phyloP scores from a whole-genome alignment of 2,888 invertebrate species.

The Protodeltote pygarga region DNA sequence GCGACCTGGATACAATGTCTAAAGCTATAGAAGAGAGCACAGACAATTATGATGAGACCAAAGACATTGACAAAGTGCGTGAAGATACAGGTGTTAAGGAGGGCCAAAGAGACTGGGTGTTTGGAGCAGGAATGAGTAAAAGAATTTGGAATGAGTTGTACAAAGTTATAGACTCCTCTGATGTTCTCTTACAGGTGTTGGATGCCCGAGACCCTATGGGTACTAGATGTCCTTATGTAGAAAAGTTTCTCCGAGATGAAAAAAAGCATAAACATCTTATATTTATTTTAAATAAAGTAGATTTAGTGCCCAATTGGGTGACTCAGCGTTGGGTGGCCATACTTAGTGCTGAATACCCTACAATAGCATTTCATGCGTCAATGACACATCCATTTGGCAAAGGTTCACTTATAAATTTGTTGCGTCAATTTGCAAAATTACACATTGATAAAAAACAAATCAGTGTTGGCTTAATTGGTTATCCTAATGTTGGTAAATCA shows the following conservation, averaged over 20 bases:
- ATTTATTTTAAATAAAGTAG: slow-evolving; percentile 98
- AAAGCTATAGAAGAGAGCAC: slow-evolving; percentile 90
- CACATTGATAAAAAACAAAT: slow-evolving; percentile 99
- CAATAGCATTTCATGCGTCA: slow-evolving; percentile 99
- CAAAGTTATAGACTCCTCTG: slow-evolving; percentile 99
- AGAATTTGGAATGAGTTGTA: slow-evolving; percentile 99
- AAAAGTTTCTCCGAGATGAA: slow-evolving; percentile 96
- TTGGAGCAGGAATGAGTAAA: slow-evolving; percentile 97
- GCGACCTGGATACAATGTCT: slow-evolving; percentile 92
- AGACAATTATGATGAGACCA: slow-evolving; percentile 92
- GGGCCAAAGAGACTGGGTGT: slow-evolving; percentile 96
- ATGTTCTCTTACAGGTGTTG: slow-evolving; percentile 97
- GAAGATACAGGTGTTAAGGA: slow-evolving; percentile 94
- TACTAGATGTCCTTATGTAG: slow-evolving; percentile 96
- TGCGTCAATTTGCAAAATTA: slow-evolving; percentile 97
- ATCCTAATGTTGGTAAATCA: slow-evolving; percentile 99
- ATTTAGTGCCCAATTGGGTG: slow-evolving; percentile 98
- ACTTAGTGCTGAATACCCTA: slow-evolving; percentile 97
- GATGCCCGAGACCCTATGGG: slow-evolving; percentile 99
- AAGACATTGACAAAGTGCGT: slow-evolving; percentile 94
- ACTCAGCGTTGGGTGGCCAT: slow-evolving; percentile 99
- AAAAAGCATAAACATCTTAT: slow-evolving; percentile 99
- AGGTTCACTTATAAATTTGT: slow-evolving; percentile 97
- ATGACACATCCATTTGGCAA: slow-evolving; percentile 99
- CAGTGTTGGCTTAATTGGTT: slow-evolving; percentile 99